Base-by-base conservation (phyloP, 2,888 invertebrate species). In the Spodoptera exigua region DNA sequence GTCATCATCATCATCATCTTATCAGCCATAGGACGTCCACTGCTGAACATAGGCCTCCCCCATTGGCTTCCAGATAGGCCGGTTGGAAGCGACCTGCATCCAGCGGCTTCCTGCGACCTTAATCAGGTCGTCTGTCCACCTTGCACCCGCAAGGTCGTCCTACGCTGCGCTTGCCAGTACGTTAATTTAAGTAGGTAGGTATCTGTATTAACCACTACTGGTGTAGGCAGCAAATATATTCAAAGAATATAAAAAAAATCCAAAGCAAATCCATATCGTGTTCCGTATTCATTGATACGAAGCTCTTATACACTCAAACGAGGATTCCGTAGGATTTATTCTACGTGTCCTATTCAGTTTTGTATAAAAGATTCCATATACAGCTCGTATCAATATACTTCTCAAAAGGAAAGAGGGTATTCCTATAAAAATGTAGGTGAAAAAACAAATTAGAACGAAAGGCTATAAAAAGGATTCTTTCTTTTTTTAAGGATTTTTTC, bases 401-500 rank as follows among this genome's bases (percentile, higher is more conserved):
- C 17, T 37, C 9, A 17, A 46, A 53, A 44, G 35, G 27, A 57
- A 27, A 39, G 53, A 32, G 27, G 35, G 32, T 13, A 56, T 37
- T 46, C 13, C 41, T 14, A 18, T n/a, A 39, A 39, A 57, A 61
- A 73, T 61, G 47, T 53, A 58, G 61, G 61, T 44, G 57, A 37
- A 44, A 60, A 72, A 59, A 55, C 60, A 70, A 60, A 69, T 70
- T 51, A 44, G 39, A 72, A 55, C 21, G 45, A 56, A 54, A 54
- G 51, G 49, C 59, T 51, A 41, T 56, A 52, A 63, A 17, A 37
- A 47, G 51, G 51, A 51, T 37, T 56, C 21, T 66, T 58, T 35
- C 53, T 60, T 34, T 66, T 61, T 46, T 45, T 27, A 51, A 56
- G 55, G 52, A 51, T 65, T 40, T 66, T 64, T 53, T 41, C 46